A percentile compares a stretch with the other conserved stretches of the same genome.
These are phyloP conservation scores for Megaptera novaeangliae DNA, from an alignment of 2,113 vertebrate species.

Conservation along the genomic window DNA sequence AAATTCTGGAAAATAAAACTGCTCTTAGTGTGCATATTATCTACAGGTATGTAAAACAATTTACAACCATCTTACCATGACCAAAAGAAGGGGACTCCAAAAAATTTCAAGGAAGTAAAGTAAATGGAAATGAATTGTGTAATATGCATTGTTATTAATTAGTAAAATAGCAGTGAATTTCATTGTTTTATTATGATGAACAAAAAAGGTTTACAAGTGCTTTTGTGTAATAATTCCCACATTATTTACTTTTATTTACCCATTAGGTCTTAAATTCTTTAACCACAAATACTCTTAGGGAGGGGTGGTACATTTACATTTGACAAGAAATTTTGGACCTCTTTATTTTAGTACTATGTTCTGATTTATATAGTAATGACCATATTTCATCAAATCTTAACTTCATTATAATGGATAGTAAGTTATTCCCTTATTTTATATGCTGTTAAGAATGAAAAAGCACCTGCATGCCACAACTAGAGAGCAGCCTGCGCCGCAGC, in stretches of 20 bases:
- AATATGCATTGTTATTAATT: background rate
- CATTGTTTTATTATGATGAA: background rate
- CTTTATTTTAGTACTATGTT: background rate
- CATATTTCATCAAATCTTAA: background rate
- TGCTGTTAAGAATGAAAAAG: background rate
- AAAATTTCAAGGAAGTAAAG: background rate
- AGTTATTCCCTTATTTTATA: background rate
- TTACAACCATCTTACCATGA: background rate
- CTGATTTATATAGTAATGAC: background rate
- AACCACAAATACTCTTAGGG: background rate
- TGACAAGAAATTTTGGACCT: background rate
- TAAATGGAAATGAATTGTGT: background rate
- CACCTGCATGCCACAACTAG: too few species aligned
- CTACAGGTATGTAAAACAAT: background rate
- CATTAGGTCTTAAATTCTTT: background rate
- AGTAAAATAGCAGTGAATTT: background rate
- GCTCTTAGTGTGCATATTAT: background rate
- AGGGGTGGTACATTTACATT: background rate
- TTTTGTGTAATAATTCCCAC: background rate
- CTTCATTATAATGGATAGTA: background rate
- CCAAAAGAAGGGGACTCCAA: background rate
- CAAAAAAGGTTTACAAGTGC: background rate
- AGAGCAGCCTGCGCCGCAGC: too few species aligned
- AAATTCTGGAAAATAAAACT: background rate
- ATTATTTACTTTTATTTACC: background rate